phyloP scores from a whole-genome alignment of 2,888 invertebrate genomes.

The Elysia crispata region DNA sequence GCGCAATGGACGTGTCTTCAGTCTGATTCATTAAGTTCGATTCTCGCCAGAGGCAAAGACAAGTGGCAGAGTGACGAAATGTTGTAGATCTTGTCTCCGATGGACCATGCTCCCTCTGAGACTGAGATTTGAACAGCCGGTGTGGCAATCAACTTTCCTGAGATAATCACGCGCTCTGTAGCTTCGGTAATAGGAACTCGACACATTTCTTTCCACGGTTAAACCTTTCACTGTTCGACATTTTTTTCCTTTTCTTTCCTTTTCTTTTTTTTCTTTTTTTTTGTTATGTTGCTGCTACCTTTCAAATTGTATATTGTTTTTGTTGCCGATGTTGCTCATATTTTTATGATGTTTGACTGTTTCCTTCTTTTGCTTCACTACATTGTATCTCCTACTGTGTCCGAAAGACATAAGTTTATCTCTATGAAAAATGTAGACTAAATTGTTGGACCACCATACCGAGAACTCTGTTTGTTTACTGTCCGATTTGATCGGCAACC shows the following conservation, averaged over 20 bases:
- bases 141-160: too few species aligned
- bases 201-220: neutral
- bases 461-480: neutral
- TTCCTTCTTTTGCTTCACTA: neutral
- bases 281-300: neutral
- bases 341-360: conserved; percentile 16
- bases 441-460: neutral
- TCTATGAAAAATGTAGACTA: neutral
- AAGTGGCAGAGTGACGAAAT: too few species aligned
- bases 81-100: neutral
- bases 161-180: too few species aligned
- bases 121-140: too few species aligned
- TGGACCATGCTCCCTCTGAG: too few species aligned
- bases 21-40: neutral
- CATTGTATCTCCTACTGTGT: neutral
- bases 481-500: neutral
- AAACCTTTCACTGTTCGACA: neutral
- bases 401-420: neutral
- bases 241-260: neutral
- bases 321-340: neutral
- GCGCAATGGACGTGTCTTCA: neutral
- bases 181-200: neutral
- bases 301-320: neutral
- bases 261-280: neutral
- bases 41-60: neutral